Conservation (phyloP, 2,113 vertebrate genomes). For the Ceuthmochares aereus region DNA sequence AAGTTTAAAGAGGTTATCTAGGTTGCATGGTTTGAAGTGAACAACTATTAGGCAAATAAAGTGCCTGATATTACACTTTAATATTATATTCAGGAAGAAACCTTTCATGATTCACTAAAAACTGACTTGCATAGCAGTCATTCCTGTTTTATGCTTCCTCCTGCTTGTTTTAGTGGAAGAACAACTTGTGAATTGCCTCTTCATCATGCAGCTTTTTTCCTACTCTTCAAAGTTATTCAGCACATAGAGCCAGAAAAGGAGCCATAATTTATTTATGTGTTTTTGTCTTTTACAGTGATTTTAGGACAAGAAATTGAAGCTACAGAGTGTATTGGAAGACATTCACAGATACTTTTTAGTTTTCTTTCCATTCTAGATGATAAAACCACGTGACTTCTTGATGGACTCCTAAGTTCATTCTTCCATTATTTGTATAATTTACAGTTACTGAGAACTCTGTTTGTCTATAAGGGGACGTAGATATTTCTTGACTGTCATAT, state of each 20-base stretch:
- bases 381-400: background rate
- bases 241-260: background rate
- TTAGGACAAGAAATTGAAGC: background rate
- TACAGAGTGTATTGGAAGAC: background rate
- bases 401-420: background rate
- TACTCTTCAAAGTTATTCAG: background rate
- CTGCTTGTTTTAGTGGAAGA: background rate
- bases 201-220: background rate
- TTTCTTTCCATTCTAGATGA: background rate
- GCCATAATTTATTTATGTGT: background rate
- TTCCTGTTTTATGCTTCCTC: background rate
- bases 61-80: background rate
- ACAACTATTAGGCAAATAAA: background rate
- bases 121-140: background rate
- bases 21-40: background rate
- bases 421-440: background rate
- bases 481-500: slow-evolving; percentile 12
- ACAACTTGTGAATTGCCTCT: background rate
- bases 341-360: background rate
- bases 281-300: background rate
- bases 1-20: background rate
- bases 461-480: background rate
- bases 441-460: background rate
- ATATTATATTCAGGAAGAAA: background rate
- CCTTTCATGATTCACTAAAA: background rate